These are phyloP conservation scores for Spodoptera littoralis DNA, from an alignment of 2,888 invertebrate species.

Conservation along the genomic window DNA sequence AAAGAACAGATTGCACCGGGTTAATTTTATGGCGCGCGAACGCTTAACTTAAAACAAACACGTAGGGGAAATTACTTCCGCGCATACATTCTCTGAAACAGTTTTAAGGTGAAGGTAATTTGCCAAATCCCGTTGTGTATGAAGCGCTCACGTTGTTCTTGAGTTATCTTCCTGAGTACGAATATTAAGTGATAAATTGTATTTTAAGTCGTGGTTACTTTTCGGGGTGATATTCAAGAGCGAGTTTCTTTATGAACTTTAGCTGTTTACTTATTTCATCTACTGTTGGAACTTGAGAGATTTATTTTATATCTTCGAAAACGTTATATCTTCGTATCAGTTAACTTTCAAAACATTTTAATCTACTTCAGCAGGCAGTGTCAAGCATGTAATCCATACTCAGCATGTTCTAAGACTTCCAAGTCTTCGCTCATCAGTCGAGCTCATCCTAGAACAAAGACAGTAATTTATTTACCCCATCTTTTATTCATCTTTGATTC, in stretches of 20 bases:
- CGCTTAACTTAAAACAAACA: slow-evolving; percentile 79
- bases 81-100: slow-evolving; percentile 72
- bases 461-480: too few species aligned
- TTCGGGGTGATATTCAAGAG: background rate
- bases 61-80: slow-evolving; percentile 77
- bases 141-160: slow-evolving; percentile 63
- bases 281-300: background rate
- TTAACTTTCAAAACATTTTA: too few species aligned
- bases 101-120: slow-evolving; percentile 77
- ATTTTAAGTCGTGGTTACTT: slow-evolving; percentile 12
- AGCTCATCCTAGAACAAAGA: too few species aligned
- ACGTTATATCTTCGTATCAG: too few species aligned
- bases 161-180: slow-evolving; percentile 37
- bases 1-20: slow-evolving; percentile 71
- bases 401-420: too few species aligned
- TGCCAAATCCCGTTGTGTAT: slow-evolving; percentile 72
- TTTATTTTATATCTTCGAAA: background rate
- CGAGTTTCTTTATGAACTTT: background rate
- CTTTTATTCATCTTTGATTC: too few species aligned
- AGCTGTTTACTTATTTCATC: background rate
- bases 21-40: slow-evolving; percentile 76
- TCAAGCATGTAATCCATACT: too few species aligned
- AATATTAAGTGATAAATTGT: slow-evolving; percentile 39
- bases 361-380: too few species aligned
- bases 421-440: too few species aligned